Conservation (phyloP, 2,888 invertebrate species). For the Lacanobia oleracea region DNA sequence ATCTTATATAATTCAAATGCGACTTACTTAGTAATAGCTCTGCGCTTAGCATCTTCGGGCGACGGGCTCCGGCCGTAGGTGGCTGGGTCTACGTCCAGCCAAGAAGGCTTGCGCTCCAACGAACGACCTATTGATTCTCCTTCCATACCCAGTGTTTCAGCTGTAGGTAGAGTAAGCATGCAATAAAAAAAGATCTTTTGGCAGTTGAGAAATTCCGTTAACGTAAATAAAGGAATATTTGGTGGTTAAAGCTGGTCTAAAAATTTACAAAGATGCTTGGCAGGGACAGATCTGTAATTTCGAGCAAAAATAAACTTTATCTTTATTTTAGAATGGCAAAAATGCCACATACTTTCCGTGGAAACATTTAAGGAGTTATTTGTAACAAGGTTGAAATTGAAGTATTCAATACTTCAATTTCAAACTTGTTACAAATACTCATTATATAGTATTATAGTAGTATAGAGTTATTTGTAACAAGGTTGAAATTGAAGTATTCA, state of each 20-base stretch:
- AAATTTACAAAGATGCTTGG: not conserved
- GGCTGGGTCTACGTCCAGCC: slow-evolving; percentile 85
- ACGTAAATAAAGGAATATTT: not conserved
- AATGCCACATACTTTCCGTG: no score
- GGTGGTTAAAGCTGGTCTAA: not conserved
- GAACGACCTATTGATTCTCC: slow-evolving; percentile 88
- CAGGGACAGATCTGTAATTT: not conserved
- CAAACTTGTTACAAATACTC: no score
- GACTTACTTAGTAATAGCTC: slow-evolving; percentile 82
- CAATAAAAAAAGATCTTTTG: not conserved
- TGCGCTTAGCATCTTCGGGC: slow-evolving; percentile 86
- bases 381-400: no score
- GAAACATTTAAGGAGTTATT: no score
- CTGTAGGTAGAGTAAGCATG: slow-evolving; percentile 78
- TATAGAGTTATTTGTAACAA: no score
- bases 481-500: no score
- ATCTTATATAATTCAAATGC: not conserved
- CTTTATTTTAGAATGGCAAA: not conserved
- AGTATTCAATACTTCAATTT: no score
- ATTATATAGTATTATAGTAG: no score
- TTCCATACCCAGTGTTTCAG: slow-evolving; percentile 95
- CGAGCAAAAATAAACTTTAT: not conserved
- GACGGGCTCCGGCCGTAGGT: slow-evolving; percentile 85
- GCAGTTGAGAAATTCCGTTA: not conserved
- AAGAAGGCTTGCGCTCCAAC: slow-evolving; percentile 86